A percentile compares a stretch with the other conserved stretches of the same genome.
Evolutionary conservation across 2,113 vertebrate species (phyloP).

Genomic region (Melanostigma gelatinosum): DNA sequence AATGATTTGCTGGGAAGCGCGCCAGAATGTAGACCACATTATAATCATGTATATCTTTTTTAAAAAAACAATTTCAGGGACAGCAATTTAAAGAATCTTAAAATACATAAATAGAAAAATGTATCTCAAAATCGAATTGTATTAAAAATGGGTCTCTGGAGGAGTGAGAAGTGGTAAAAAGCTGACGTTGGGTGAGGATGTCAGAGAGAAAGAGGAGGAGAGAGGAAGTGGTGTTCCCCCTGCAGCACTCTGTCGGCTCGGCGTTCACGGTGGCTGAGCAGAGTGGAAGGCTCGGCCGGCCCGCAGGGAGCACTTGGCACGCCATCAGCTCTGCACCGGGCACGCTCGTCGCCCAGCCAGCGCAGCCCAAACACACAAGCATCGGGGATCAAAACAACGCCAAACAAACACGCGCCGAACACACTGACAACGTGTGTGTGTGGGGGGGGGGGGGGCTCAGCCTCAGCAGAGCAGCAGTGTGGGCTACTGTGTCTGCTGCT

Average conservation of each 20-base stretch:
- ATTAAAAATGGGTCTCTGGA: neutral
- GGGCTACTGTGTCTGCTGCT: constrained; percentile 17
- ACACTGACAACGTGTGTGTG: constrained; percentile 63
- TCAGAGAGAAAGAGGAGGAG: constrained; percentile 40
- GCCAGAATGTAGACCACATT: neutral
- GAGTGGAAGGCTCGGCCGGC: constrained; percentile 78
- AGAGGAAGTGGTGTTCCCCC: constrained; percentile 68
- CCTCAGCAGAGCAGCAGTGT: constrained; percentile 31
- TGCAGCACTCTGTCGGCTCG: constrained; percentile 80
- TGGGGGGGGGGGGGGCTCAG: neutral
- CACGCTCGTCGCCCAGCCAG: constrained; percentile 69
- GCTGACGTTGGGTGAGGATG: constrained; percentile 30
- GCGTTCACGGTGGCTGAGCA: constrained; percentile 81
- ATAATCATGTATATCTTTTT: neutral
- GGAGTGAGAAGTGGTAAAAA: neutral
- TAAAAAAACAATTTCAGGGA: neutral
- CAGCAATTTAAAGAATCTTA: neutral
- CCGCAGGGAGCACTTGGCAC: constrained; percentile 84
- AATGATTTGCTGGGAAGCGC: neutral
- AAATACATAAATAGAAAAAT: neutral
- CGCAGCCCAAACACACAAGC: constrained; percentile 81
- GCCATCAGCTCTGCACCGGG: constrained; percentile 79
- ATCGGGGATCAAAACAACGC: constrained; percentile 79
- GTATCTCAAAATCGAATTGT: no score
- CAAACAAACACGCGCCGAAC: constrained; percentile 81